phyloP scores from a whole-genome alignment of 2,888 invertebrate species.

The Helobdella robusta region DNA sequence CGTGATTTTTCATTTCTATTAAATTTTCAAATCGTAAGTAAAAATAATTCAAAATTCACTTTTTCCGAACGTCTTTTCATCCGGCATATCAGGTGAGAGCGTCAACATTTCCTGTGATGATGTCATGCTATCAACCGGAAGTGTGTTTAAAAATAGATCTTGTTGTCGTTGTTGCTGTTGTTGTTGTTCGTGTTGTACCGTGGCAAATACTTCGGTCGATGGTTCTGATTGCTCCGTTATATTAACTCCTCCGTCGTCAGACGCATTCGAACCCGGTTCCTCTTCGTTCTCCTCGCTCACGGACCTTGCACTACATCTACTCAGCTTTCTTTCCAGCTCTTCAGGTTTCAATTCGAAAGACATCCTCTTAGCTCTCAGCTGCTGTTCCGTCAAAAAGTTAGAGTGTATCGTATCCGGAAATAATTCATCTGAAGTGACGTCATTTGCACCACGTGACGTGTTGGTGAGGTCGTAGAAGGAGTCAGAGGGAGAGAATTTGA shows the following conservation, averaged over 20 bases:
- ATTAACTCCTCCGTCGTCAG: neutral
- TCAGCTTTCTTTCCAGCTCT: constrained; percentile 26
- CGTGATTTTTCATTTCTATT: too few species aligned
- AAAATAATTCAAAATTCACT: neutral
- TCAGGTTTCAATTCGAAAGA: constrained; percentile 25
- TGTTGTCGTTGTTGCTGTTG: neutral
- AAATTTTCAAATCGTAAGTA: neutral
- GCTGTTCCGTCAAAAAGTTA: neutral
- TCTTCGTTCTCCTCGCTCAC: constrained; percentile 10
- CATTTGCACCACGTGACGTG: neutral
- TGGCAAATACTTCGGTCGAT: neutral
- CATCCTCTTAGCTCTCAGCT: neutral
- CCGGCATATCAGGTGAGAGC: constrained; percentile 7
- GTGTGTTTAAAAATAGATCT: constrained; percentile 4
- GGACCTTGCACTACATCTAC: constrained; percentile 19
- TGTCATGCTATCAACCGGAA: constrained; percentile 4
- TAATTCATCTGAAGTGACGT: neutral
- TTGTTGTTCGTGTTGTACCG: neutral
- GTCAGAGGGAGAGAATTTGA: constrained; percentile 30
- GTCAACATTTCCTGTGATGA: constrained; percentile 9
- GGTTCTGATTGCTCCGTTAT: neutral
- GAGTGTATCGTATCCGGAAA: neutral
- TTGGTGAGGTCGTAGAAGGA: constrained; percentile 26
- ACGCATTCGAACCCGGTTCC: neutral
- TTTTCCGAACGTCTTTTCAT: neutral